Conservation (phyloP, 2,797 vertebrate genomes). For the Bradypus variegatus region DNA sequence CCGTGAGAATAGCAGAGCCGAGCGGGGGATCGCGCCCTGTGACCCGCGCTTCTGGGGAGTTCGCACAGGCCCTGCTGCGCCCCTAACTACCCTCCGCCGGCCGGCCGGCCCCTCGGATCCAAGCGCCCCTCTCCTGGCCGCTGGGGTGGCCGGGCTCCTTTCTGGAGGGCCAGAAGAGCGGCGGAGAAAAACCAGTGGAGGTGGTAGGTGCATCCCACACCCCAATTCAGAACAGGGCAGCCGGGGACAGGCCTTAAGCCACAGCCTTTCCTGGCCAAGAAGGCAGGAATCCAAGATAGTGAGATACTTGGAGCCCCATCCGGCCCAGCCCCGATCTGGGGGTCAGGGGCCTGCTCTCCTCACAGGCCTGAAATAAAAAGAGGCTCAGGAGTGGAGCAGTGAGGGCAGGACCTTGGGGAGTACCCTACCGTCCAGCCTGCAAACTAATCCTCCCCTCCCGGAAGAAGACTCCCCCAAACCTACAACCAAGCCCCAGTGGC, state of each 20-base stretch:
- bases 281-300: not conserved
- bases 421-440: not conserved
- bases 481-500: not conserved
- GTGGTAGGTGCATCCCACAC: not conserved
- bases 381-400: not conserved
- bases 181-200: not conserved
- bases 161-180: not conserved
- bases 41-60: not conserved
- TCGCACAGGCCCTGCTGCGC: not conserved
- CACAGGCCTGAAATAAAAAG: slow-evolving; percentile 4
- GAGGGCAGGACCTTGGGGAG: not conserved
- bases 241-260: not conserved
- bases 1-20: slow-evolving; percentile 19
- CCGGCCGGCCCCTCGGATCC: not conserved
- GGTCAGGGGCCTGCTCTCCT: not conserved
- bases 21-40: not conserved
- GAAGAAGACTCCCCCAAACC: not conserved
- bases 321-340: not conserved
- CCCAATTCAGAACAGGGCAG: not conserved
- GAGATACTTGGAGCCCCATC: not conserved
- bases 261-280: not conserved
- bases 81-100: not conserved
- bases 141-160: not conserved
- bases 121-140: not conserved
- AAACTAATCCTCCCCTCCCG: not conserved